Conservation (phyloP, 2,113 vertebrate genomes). For the human region GRCh38 chr4:147094501-147095000, state of each 20-base stretch:
- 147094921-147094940: neutral
- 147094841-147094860: neutral
- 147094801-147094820: neutral
- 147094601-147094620: neutral
- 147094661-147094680: slow-evolving; percentile 12
- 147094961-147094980: slow-evolving; percentile 20
- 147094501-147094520: neutral
- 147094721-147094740: neutral
- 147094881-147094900: neutral
- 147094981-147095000: neutral
- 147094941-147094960: neutral
- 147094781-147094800: neutral
- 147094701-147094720: neutral
- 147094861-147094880: neutral
- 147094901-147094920: neutral
- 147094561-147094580: neutral
- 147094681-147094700: neutral
- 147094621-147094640: neutral
- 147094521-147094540: neutral
- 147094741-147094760: neutral
- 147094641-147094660: neutral
- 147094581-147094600: neutral
- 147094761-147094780: neutral
- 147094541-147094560: neutral
- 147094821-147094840: neutral